Conservation (phyloP, 2,113 vertebrate genomes). For the Nanger granti region DNA sequence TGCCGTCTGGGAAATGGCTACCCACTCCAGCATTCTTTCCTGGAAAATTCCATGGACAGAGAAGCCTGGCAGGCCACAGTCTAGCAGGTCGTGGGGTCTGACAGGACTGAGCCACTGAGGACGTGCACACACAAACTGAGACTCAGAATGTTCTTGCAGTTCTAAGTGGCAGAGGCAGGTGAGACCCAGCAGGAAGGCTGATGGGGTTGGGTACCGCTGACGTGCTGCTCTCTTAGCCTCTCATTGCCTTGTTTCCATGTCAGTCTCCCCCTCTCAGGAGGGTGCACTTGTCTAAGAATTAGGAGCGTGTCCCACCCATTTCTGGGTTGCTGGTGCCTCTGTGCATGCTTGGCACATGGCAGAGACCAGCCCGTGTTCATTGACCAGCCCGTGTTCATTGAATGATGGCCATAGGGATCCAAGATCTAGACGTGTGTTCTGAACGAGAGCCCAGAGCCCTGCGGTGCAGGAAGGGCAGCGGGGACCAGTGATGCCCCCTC, state of each 20-base stretch:
- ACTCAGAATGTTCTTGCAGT: not conserved
- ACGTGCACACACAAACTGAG: not conserved
- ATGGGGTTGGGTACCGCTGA: not conserved
- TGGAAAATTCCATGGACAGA: not conserved
- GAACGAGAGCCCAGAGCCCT: not conserved
- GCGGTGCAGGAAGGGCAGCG: not conserved
- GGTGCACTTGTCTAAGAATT: not conserved
- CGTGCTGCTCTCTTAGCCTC: not conserved
- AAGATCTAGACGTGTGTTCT: not conserved
- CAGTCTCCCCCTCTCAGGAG: not conserved
- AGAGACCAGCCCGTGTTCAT: not conserved
- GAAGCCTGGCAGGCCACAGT: not conserved
- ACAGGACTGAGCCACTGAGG: not conserved
- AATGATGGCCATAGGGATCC: not conserved
- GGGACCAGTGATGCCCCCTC: not conserved
- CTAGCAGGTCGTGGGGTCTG: fast-evolving
- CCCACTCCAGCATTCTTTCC: not conserved
- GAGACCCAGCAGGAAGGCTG: not conserved
- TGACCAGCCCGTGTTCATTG: not conserved
- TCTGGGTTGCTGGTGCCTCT: not conserved
- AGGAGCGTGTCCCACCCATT: not conserved
- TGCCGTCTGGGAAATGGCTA: not conserved
- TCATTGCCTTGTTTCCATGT: not conserved
- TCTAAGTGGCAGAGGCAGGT: not conserved
- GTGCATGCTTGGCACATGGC: fast-evolving